phyloP scores from a whole-genome alignment of 92 coral and sea anemone species.

The Bergia sp. region DNA sequence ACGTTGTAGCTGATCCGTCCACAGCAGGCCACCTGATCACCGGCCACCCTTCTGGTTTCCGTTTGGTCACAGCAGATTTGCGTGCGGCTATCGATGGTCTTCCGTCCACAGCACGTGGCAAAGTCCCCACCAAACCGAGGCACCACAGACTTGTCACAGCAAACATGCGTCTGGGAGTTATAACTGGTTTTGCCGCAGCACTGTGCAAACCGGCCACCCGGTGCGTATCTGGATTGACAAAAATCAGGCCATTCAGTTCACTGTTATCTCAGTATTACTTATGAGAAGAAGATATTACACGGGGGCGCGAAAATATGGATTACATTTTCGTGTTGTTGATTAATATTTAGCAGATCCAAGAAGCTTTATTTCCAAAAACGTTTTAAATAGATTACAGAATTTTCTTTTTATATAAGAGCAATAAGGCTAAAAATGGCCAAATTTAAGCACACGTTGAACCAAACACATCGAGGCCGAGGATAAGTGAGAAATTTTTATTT shows the following conservation, averaged over 20 bases:
- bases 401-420: too few species aligned
- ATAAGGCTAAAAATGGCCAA: too few species aligned
- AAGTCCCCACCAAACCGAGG: conserved; percentile 36
- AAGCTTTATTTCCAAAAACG: too few species aligned
- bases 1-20: conserved; percentile 32
- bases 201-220: conserved; percentile 43
- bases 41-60: conserved; percentile 14
- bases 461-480: too few species aligned
- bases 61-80: conserved; percentile 50
- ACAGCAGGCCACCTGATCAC: conserved; percentile 44
- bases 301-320: too few species aligned
- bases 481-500: too few species aligned
- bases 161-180: conserved; percentile 39
- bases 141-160: conserved; percentile 36
- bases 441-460: too few species aligned
- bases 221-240: conserved; percentile 20
- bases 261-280: neutral
- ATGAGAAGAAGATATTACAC: too few species aligned
- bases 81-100: conserved; percentile 27
- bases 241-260: neutral
- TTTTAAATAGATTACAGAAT: too few species aligned
- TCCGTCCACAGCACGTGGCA: conserved; percentile 50
- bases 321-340: too few species aligned
- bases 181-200: conserved; percentile 48
- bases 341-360: too few species aligned